Evolutionary conservation across 2,113 vertebrate species (phyloP), one percentile per base, ranked within the genome.

Genomic region (Hiodon alosoides): DNA sequence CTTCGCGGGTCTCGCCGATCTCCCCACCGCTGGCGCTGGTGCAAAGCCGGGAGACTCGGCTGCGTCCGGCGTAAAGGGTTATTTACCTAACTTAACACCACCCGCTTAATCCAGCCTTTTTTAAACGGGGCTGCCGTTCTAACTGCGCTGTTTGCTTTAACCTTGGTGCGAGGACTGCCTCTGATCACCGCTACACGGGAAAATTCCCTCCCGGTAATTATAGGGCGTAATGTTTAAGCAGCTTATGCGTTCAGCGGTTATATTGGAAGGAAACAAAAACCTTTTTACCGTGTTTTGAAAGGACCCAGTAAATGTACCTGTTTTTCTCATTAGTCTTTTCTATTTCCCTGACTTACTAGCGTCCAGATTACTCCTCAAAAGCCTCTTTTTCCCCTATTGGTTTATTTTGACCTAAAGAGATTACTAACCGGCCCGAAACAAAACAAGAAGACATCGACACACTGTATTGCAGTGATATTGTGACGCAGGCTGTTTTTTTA

Each of bases 201-300:
- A 57, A 81, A 80, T 79, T 80, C 83, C 78, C 77, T 79, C 75
- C 81, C 77, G 76, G 80, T 88, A 84, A 90, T 90, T 87, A 89
- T 82, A 73, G 76, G 76, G 76, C 3, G 14, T 51, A 59, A 71
- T 82, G 83, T 76, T 81, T 90, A 89, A 91, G 87, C 87, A 83
- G 85, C 88, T 90, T 91, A 91, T 75, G 81, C 61, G 67, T 61
- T 60, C 70, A 60, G 66, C 54, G 83, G 85, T 83, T 85, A 87
- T 84, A 84, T 87, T 85, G 86, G 85, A 72, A 84, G 72, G 71
- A 79, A 82, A 87, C 79, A 81, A 79, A 89, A 85, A 87, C 86
- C 84, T 86, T 31, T 87, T 89, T 87, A 82, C 74, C 76, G 31
- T 84, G 84, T 85, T 86, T 84, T 82, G 69, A 86, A 89, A 81